Evolutionary conservation across 2,888 invertebrate species (phyloP), one percentile per base, ranked within the genome.

Genomic region (Heteromurus nitidus): DNA sequence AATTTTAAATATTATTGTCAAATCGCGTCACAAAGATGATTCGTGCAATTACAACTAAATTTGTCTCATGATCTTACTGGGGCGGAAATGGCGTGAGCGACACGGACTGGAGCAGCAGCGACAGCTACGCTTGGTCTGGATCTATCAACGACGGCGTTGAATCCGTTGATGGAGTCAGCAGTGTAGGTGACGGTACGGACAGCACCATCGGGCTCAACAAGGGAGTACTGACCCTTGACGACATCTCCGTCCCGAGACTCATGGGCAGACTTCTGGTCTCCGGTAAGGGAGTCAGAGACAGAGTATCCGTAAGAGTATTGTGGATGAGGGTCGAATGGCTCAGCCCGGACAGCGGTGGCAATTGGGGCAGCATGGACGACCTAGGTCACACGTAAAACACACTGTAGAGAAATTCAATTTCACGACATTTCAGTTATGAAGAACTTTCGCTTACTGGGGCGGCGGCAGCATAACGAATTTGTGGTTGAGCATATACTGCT

Each of bases 121-220:
- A 47, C 11, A 24, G 24, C 55, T 22, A 74, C 80, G 16, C 58
- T 26, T 64, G 79, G 75, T 3, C 80, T 70, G 26, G 80, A 69
- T 36, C 85, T 72, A 47, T 86, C 83, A 18, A 86, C 86, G 31
- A 86, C 83, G 62, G 86, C 86, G 69, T 86, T 86, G 82, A 86
- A 86, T 85, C 86, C 86, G 75, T 86, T 83, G 82, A 86, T 70
- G 28, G 70, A 44, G 68, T 86, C 86, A 73, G 86, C 85, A 62
- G 85, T 85, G 85, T 86, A 86, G 76, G 85, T 84, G n/a, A 86
- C 85, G 69, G 85, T 85, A 26, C 85, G 58, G 77, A 85, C 70
- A 31, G 82, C 64, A 75, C 85, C 85, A 69, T 77, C 77, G 18
- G 77, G 77, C 53, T 79, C 77, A 28, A 79, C 77, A 70, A 79